Conservation (phyloP, 1,140 invertebrate genomes). For the Laupala kohalensis region DNA sequence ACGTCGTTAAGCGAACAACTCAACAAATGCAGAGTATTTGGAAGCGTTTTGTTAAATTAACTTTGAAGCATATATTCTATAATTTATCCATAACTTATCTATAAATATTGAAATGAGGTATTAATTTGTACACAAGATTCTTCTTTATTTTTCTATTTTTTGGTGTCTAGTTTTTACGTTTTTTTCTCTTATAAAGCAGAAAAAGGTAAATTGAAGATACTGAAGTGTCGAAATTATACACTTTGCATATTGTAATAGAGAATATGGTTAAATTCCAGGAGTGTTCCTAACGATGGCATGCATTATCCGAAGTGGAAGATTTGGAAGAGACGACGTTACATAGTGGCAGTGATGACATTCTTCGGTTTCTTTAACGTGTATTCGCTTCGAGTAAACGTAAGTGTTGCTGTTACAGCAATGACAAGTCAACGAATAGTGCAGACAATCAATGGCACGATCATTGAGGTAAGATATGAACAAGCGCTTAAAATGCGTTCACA, state of each 20-base stretch:
- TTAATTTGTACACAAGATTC: no score
- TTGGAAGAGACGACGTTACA: slow-evolving; percentile 18
- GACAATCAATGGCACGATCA: background rate
- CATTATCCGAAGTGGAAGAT: background rate
- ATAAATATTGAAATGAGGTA: no score
- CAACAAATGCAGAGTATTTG: no score
- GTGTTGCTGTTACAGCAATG: slow-evolving; percentile 42
- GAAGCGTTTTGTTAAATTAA: no score
- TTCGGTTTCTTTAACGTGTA: slow-evolving; percentile 41
- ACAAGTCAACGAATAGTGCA: slow-evolving; percentile 12
- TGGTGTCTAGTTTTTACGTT: background rate
- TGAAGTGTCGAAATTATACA: no score
- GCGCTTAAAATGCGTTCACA: no score
- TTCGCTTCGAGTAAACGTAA: slow-evolving; percentile 38
- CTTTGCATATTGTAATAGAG: background rate
- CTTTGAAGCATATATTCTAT: no score
- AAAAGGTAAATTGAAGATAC: background rate
- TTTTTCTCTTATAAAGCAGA: background rate
- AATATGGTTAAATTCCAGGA: background rate
- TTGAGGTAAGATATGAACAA: slow-evolving; percentile 3
- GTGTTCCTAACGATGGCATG: background rate
- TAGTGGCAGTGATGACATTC: slow-evolving; percentile 32
- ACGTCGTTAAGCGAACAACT: no score
- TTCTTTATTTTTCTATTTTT: background rate
- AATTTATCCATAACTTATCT: no score